Base-by-base conservation (phyloP, 2,888 invertebrate species). In the Hyalella azteca region DNA sequence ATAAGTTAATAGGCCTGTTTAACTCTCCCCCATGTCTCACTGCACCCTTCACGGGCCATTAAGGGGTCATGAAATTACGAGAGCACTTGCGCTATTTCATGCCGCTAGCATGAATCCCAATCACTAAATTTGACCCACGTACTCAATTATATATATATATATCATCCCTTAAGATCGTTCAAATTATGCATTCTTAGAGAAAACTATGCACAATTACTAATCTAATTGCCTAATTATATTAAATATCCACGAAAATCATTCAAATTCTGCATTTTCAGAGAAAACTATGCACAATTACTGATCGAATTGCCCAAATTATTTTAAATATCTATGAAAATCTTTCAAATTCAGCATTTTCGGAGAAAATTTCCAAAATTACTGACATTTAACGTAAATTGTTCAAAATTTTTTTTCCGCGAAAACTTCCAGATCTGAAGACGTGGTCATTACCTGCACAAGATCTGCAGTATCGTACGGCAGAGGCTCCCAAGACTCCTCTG, bases 401-500 rank as follows among this genome's bases (percentile, higher is more conserved):
- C n/a, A n/a, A n/a, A n/a, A n/a, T n/a, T n/a, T n/a, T n/a, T n/a
- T n/a, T n/a, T n/a, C 26, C 0, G 2, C 54, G 29, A 0, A 54
- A 2, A 29, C 45, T 45, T n/a, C 54, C 54, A 1, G 1, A 4
- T 1, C 26, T 19, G 5, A 13, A n/a, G 22, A 32, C 22, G 32
- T 3, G 13, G 7, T 4, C n/a, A 54, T 13, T 66, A 66, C 66
- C 66, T 66, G 66, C 66, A 66, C 9, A 9, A 66, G 36, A 19
- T 66, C 66, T 32, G 66, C 26, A 36, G 66, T 13, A 29, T 66
- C 66, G 66, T 66, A 66, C 19, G 66, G 66, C 66, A 36, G 36
- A 66, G 66, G 66, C 66, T 66, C 66, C 66, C 66, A 66, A 36
- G 66, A 66, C 7, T 66, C 66, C 36, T 66, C 66, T 13, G 66